These are phyloP conservation scores for Operophtera brumata DNA, from an alignment of 2,888 invertebrate genomes.

Conservation along the genomic window DNA sequence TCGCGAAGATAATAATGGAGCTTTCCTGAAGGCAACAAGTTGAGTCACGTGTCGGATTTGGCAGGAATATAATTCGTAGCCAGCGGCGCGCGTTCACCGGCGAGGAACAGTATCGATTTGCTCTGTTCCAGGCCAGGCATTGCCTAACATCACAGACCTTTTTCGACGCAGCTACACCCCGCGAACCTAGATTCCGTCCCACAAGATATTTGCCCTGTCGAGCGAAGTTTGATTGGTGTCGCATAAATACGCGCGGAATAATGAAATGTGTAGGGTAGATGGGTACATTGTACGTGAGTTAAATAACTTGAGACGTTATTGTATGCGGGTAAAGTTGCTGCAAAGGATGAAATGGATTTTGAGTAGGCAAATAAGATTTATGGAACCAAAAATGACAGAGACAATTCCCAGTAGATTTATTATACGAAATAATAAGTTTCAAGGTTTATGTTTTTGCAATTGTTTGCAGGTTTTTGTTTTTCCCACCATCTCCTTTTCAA, in stretches of 20 bases:
- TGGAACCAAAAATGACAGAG: constrained; percentile 10
- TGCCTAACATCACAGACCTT: constrained; percentile 51
- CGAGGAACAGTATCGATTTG: constrained; percentile 70
- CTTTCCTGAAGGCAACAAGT: constrained; percentile 71
- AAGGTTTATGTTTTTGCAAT: background rate
- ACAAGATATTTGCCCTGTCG: constrained; percentile 32
- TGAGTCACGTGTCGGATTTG: constrained; percentile 75
- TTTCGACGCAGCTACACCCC: constrained; percentile 48
- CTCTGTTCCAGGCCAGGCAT: constrained; percentile 63
- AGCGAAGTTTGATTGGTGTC: constrained; percentile 36
- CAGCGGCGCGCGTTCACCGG: constrained; percentile 70
- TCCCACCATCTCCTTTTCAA: no score
- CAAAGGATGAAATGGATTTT: constrained; percentile 34
- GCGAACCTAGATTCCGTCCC: constrained; percentile 32
- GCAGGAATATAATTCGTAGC: constrained; percentile 66
- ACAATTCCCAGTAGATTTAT: constrained; percentile 18
- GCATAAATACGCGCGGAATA: constrained; percentile 35
- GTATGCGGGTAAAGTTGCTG: constrained; percentile 42
- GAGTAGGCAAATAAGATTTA: constrained; percentile 28
- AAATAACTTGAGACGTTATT: constrained; percentile 46
- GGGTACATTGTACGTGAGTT: constrained; percentile 40
- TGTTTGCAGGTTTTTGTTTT: no score
- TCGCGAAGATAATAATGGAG: constrained; percentile 40
- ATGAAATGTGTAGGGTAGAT: constrained; percentile 38
- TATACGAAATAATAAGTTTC: constrained; percentile 7